These are phyloP conservation scores for Cercopithecus mona DNA, from an alignment of 2,113 vertebrate genomes.

Conservation along the genomic window DNA sequence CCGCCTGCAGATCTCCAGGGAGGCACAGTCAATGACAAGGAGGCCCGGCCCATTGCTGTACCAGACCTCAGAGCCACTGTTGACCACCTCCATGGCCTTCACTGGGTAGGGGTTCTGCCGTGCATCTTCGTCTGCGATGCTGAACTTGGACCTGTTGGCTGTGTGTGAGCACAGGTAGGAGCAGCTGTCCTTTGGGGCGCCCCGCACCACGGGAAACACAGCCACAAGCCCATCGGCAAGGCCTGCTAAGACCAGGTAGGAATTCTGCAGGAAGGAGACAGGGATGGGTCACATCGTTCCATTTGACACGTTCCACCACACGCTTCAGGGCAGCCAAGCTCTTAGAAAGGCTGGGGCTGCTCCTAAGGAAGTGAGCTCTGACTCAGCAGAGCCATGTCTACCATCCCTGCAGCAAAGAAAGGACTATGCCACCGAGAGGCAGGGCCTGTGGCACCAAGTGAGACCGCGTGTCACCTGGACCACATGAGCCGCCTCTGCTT, in stretches of 20 bases:
- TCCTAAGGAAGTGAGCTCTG: neutral
- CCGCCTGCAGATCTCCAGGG: constrained; percentile 87
- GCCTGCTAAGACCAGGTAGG: constrained; percentile 91
- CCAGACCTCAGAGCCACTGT: constrained; percentile 93
- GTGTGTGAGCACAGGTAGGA: constrained; percentile 96
- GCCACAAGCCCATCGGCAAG: constrained; percentile 93
- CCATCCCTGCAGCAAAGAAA: neutral
- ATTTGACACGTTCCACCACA: accelerated
- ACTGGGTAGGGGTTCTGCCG: constrained; percentile 93
- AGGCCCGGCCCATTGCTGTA: constrained; percentile 95
- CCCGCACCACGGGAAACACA: constrained; percentile 87
- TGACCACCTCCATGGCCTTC: constrained; percentile 88
- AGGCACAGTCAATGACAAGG: constrained; percentile 88
- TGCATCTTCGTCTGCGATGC: constrained; percentile 89
- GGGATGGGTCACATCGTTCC: accelerated
- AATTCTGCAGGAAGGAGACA: constrained; percentile 82
- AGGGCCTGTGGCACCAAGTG: accelerated
- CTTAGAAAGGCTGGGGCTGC: neutral
- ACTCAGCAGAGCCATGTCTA: neutral
- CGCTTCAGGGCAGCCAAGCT: accelerated
- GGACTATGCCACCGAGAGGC: accelerated
- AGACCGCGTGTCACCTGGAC: accelerated
- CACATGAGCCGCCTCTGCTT: accelerated
- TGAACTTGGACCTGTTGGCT: constrained; percentile 90
- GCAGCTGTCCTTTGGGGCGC: constrained; percentile 88